A percentile compares a stretch with the other conserved stretches of the same genome.
phyloP scores from a whole-genome alignment of 2,888 invertebrate species.

The Nasonia oneida region DNA sequence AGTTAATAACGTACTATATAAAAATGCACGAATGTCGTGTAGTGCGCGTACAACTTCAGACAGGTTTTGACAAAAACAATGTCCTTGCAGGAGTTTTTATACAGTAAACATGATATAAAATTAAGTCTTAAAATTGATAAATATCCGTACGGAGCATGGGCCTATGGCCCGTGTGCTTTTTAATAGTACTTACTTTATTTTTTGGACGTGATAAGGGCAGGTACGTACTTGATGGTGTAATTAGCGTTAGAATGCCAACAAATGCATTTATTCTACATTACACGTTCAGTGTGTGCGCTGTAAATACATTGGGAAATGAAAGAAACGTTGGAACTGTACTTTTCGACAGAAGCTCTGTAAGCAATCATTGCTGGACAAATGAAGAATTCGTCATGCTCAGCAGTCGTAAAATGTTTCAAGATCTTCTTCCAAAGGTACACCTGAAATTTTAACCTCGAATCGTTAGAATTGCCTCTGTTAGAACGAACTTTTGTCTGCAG shows the following conservation, averaged over 20 bases:
- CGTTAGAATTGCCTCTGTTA: background rate
- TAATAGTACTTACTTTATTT: slow-evolving; percentile 29
- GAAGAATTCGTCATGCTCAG: slow-evolving; percentile 72
- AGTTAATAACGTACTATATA: background rate
- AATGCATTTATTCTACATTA: background rate
- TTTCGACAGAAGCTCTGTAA: slow-evolving; percentile 70
- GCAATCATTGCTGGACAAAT: slow-evolving; percentile 73
- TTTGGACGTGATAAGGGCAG: slow-evolving; percentile 29
- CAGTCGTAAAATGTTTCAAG: slow-evolving; percentile 74
- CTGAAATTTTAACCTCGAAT: background rate
- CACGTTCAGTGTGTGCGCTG: slow-evolving; percentile 2
- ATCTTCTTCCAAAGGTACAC: slow-evolving; percentile 73
- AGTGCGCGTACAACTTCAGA: slow-evolving; percentile 51
- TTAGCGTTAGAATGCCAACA: background rate
- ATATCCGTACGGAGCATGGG: slow-evolving; percentile 53
- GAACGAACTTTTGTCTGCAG: slow-evolving; percentile 62
- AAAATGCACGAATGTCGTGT: slow-evolving; percentile 38
- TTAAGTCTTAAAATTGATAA: slow-evolving; percentile 37
- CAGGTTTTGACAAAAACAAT: slow-evolving; percentile 27
- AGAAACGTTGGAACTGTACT: slow-evolving; percentile 74
- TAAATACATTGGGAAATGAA: slow-evolving; percentile 40
- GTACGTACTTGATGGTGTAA: slow-evolving; percentile 1
- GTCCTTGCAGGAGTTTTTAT: slow-evolving; percentile 34
- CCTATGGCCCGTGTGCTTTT: slow-evolving; percentile 57
- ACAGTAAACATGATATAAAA: slow-evolving; percentile 34